A percentile compares a stretch with the other conserved stretches of the same genome.
phyloP scores from a whole-genome alignment of 1,140 invertebrate genomes.

The Rhizoglyphus robini region DNA sequence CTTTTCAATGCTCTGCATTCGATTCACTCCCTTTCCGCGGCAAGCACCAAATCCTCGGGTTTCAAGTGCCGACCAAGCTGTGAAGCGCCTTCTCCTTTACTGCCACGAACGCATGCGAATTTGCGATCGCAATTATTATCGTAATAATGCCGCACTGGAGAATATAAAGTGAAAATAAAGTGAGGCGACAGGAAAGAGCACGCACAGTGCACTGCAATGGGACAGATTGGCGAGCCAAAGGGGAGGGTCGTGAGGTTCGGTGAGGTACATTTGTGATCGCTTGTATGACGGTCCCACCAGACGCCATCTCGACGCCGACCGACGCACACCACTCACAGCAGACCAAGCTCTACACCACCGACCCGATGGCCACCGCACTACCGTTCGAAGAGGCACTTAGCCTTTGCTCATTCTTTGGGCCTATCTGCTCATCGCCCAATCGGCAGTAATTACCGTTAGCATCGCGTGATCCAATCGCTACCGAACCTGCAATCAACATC shows the following conservation, averaged over 20 bases:
- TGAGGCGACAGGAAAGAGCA: not conserved
- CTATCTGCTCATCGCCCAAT: too few relatives aligned
- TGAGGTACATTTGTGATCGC: not conserved
- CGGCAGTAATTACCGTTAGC: too few relatives aligned
- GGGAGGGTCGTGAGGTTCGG: not conserved
- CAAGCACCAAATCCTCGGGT: not conserved
- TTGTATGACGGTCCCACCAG: not conserved
- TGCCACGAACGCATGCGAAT: not conserved
- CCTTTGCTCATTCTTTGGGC: too few relatives aligned
- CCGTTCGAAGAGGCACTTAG: too few relatives aligned
- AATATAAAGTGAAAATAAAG: not conserved
- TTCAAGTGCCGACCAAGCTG: too few relatives aligned
- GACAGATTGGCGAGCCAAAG: not conserved
- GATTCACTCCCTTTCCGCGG: not conserved
- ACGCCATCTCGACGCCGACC: not conserved
- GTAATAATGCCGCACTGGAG: not conserved
- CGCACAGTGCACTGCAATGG: too few relatives aligned
- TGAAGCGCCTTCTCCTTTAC: too few relatives aligned
- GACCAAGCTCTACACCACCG: too few relatives aligned
- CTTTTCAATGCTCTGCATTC: not conserved
- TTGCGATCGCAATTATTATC: not conserved
- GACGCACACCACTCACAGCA: not conserved
- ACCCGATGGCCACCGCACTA: too few relatives aligned
- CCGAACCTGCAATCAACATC: too few relatives aligned
- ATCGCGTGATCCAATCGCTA: too few relatives aligned